Evolutionary conservation across 2,113 vertebrate genomes (phyloP).

Genomic region (Cyanistes caeruleus): DNA sequence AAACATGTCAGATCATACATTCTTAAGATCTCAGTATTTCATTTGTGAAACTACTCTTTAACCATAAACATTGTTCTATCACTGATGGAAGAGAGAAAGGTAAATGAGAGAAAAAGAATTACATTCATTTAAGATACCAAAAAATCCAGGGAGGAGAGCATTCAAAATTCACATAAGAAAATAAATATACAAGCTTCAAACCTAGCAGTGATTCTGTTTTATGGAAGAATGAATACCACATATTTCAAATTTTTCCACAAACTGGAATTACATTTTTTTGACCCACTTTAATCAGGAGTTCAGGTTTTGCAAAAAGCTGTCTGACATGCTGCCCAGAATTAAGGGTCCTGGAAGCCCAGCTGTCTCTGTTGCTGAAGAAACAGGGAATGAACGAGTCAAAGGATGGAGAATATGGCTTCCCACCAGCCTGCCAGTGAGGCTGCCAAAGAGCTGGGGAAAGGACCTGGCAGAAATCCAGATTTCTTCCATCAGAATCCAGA

Average conservation of each 20-base stretch:
- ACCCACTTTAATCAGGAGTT: not conserved
- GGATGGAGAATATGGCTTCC: not conserved
- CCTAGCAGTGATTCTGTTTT: not conserved
- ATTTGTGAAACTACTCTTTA: not conserved
- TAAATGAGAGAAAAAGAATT: not conserved
- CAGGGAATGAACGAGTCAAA: not conserved
- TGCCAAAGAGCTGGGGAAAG: slow-evolving; percentile 26
- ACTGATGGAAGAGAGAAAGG: not conserved
- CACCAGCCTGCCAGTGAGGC: not conserved
- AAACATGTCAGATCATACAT: not conserved
- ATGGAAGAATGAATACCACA: not conserved
- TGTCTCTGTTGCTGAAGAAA: slow-evolving; percentile 12
- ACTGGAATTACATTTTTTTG: not conserved
- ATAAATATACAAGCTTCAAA: not conserved
- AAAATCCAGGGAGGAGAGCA: not conserved
- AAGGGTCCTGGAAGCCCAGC: slow-evolving; percentile 17
- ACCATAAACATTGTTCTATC: not conserved
- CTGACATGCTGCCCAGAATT: slow-evolving; percentile 17
- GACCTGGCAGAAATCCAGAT: slow-evolving; percentile 32
- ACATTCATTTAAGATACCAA: not conserved
- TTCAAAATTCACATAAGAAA: not conserved
- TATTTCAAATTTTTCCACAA: not conserved
- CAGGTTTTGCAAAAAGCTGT: not conserved
- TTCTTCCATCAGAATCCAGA: slow-evolving; percentile 37
- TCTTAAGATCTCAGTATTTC: not conserved